Percentiles rank a stretch among this genome's conserved stretches.
phyloP scores from a whole-genome alignment of 37 sponge, comb jelly and placozoan species.

The Petrosia ficiformis region DNA sequence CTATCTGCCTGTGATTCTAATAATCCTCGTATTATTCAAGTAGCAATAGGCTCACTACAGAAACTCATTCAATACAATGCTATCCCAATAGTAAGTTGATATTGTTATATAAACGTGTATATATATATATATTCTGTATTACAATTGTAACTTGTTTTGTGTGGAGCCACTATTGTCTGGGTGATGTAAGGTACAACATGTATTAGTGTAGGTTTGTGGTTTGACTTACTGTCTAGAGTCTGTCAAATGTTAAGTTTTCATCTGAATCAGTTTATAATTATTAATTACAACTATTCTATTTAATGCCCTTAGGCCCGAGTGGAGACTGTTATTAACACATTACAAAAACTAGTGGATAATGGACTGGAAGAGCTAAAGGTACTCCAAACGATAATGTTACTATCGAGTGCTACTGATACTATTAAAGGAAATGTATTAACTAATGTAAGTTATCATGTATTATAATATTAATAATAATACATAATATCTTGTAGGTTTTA shows the following conservation, averaged over 20 bases:
- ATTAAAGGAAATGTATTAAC: slow-evolving; percentile 67
- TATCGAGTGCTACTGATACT: slow-evolving; percentile 60
- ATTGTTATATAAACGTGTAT: not conserved
- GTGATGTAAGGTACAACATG: no score
- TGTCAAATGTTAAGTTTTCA: no score
- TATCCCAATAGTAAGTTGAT: slow-evolving; percentile 51
- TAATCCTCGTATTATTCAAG: slow-evolving; percentile 58
- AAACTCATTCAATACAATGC: slow-evolving; percentile 70
- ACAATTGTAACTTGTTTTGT: no score
- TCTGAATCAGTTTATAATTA: no score
- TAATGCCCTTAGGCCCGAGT: slow-evolving; percentile 25
- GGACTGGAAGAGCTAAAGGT: slow-evolving; percentile 78
- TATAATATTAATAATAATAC: not conserved
- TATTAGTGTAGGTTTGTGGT: no score
- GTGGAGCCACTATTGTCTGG: no score
- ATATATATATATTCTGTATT: not conserved
- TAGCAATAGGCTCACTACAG: slow-evolving; percentile 69
- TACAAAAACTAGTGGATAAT: slow-evolving; percentile 45
- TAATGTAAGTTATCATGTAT: slow-evolving; percentile 33
- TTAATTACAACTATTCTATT: no score
- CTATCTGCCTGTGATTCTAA: slow-evolving; percentile 83
- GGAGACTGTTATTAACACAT: slow-evolving; percentile 46
- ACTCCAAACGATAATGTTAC: slow-evolving; percentile 80
- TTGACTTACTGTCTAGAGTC: no score
- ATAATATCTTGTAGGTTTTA: slow-evolving; percentile 38